Evolutionary conservation across 2,888 invertebrate genomes (phyloP).

Genomic region (Ethmia dodecea): DNA sequence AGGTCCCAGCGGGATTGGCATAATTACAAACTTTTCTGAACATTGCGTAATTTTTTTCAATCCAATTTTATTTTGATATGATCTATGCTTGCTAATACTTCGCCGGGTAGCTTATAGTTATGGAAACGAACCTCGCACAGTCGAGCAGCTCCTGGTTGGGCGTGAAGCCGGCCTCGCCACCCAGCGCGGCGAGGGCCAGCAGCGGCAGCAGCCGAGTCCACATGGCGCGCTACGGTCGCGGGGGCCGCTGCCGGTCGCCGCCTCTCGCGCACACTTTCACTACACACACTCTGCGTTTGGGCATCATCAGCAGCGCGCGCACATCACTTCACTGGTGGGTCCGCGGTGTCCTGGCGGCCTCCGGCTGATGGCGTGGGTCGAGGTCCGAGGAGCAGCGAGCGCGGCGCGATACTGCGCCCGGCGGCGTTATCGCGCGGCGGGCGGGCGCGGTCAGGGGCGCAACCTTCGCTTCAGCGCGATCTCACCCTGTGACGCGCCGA

Average conservation of each 20-base stretch:
- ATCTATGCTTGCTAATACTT: too few species aligned
- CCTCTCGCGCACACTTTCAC: conserved; percentile 54
- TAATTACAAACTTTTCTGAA: conserved; percentile 17
- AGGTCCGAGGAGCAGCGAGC: conserved; percentile 63
- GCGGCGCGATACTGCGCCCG: conserved; percentile 59
- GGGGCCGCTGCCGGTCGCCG: conserved; percentile 41
- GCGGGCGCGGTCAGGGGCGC: conserved; percentile 72
- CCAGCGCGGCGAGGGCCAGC: conserved; percentile 51
- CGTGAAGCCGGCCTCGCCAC: conserved; percentile 54
- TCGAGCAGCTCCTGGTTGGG: conserved; percentile 66
- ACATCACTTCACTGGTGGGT: conserved; percentile 48
- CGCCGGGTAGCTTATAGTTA: conserved; percentile 7
- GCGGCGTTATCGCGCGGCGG: conserved; percentile 41
- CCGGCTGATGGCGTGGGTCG: conserved; percentile 31
- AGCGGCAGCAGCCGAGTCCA: conserved; percentile 55
- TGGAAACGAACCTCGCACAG: conserved; percentile 65
- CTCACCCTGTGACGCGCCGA: conserved; percentile 57
- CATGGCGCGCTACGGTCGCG: conserved; percentile 59
- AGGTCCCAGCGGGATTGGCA: conserved; percentile 40
- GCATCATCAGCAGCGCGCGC: conserved; percentile 59
- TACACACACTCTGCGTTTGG: conserved; percentile 53
- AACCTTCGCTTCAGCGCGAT: conserved; percentile 67
- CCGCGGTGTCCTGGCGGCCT: conserved; percentile 22
- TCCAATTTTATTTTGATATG: too few species aligned
- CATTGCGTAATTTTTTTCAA: conserved; percentile 4